Evolutionary conservation across 2,888 invertebrate species (phyloP).

Genomic region (Exephanes ischioxanthus): DNA sequence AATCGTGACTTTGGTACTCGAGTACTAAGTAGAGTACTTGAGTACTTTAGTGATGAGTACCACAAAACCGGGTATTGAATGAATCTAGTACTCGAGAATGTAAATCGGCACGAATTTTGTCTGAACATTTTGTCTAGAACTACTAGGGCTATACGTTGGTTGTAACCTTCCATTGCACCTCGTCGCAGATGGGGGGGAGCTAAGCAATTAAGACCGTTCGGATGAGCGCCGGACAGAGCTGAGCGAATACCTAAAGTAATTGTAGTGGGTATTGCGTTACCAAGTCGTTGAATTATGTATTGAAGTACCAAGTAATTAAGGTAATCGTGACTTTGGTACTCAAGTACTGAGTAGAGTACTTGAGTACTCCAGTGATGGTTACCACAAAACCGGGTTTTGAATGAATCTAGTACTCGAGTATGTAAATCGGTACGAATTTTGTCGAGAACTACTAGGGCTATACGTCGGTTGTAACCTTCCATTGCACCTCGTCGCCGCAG

Average conservation of each 20-base stretch:
- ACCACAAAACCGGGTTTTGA: background rate
- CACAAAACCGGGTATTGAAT: background rate
- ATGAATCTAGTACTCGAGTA: background rate
- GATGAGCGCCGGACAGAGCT: background rate
- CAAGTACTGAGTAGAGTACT: no score
- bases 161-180: conserved; percentile 46
- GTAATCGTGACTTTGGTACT: background rate
- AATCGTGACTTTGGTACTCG: background rate
- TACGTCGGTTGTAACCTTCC: conserved; percentile 23
- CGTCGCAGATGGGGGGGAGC: conserved; percentile 12
- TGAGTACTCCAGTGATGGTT: background rate
- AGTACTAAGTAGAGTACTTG: no score
- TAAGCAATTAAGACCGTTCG: background rate
- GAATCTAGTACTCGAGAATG: background rate
- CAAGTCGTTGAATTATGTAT: no score
- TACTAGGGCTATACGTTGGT: background rate
- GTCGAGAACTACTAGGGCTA: conserved; percentile 9
- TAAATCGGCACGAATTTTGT: background rate
- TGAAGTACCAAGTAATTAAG: no score
- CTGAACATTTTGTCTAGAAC: background rate
- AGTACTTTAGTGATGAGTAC: background rate
- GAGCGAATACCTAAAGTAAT: background rate
- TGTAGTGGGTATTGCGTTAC: background rate
- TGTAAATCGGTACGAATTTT: background rate
- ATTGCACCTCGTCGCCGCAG: conserved; percentile 41